Evolutionary conservation across 1,140 invertebrate genomes (phyloP).

Genomic region (Scaptodrosophila lebanonensis): DNA sequence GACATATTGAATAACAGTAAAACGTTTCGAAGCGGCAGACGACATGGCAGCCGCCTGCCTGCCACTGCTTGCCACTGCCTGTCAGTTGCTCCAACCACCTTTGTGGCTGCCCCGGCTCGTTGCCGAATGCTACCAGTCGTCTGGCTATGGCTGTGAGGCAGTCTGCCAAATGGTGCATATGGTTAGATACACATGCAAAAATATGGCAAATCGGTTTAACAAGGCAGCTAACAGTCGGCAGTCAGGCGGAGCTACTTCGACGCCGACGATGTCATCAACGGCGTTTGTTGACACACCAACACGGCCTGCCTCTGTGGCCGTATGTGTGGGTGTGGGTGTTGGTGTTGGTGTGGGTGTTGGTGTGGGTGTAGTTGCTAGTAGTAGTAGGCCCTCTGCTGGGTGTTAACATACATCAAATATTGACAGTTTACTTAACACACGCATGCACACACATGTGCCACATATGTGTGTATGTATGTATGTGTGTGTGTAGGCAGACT

Average conservation of each 20-base stretch:
- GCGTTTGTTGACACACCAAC: slow-evolving; percentile 58
- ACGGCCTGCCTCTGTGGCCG: slow-evolving; percentile 21
- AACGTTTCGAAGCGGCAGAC: slow-evolving; percentile 54
- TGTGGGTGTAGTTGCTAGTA: too few species aligned
- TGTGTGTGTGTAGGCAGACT: too few species aligned
- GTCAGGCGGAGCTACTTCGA: slow-evolving; percentile 26
- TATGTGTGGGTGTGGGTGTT: slow-evolving; percentile 5
- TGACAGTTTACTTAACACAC: slow-evolving; percentile 69
- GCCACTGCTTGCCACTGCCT: slow-evolving; percentile 2
- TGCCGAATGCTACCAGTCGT: neutral
- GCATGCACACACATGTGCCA: slow-evolving; percentile 34
- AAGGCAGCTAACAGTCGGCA: slow-evolving; percentile 42
- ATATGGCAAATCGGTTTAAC: slow-evolving; percentile 66
- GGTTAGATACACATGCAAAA: slow-evolving; percentile 54
- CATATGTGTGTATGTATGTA: slow-evolving; percentile 33
- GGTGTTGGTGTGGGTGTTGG: slow-evolving; percentile 12
- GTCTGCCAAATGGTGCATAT: slow-evolving; percentile 72
- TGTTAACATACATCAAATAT: slow-evolving; percentile 76
- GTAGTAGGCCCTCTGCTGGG: too few species aligned
- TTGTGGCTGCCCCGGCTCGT: neutral
- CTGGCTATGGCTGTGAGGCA: slow-evolving; percentile 34
- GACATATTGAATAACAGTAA: slow-evolving; percentile 74
- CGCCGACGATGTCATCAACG: slow-evolving; percentile 22
- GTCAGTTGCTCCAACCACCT: neutral
- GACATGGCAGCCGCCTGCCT: slow-evolving; percentile 51